These are phyloP conservation scores for Lamprologus sp. DNA, from an alignment of 2,113 vertebrate species.

Conservation along the genomic window DNA sequence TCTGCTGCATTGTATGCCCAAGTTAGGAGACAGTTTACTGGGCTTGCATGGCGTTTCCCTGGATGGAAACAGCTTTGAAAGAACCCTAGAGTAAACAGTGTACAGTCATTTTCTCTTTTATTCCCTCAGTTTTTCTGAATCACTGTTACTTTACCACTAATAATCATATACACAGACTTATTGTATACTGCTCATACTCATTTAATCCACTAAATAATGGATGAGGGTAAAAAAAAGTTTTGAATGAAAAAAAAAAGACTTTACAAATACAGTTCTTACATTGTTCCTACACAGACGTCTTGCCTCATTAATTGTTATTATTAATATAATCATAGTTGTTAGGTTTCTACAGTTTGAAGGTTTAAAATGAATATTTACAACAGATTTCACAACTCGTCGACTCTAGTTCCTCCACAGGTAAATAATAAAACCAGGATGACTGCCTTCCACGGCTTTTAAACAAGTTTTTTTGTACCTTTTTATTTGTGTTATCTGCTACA, in stretches of 20 bases:
- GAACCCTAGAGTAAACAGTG: background rate
- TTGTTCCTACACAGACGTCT: background rate
- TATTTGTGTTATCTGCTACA: background rate
- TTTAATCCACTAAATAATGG: background rate
- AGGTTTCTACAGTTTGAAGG: background rate
- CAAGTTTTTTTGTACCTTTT: background rate
- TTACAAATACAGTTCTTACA: background rate
- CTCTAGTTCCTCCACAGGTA: background rate
- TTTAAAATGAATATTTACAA: background rate
- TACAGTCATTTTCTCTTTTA: background rate
- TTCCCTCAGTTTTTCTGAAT: background rate
- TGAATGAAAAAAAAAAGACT: background rate
- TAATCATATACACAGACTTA: background rate
- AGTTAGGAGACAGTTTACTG: conserved; percentile 78
- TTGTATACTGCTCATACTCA: background rate
- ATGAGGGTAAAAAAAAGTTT: background rate
- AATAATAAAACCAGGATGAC: background rate
- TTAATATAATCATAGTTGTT: background rate
- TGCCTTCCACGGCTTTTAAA: background rate
- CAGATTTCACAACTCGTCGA: background rate
- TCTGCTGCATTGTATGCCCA: conserved; percentile 71
- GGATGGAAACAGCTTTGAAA: conserved; percentile 10
- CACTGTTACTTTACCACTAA: background rate
- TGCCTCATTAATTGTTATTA: background rate
- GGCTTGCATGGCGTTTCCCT: conserved; percentile 50